Percentiles rank a stretch among this genome's conserved stretches.
Conservation (phyloP, 2,113 vertebrate genomes). For the Mustelus asterias region DNA sequence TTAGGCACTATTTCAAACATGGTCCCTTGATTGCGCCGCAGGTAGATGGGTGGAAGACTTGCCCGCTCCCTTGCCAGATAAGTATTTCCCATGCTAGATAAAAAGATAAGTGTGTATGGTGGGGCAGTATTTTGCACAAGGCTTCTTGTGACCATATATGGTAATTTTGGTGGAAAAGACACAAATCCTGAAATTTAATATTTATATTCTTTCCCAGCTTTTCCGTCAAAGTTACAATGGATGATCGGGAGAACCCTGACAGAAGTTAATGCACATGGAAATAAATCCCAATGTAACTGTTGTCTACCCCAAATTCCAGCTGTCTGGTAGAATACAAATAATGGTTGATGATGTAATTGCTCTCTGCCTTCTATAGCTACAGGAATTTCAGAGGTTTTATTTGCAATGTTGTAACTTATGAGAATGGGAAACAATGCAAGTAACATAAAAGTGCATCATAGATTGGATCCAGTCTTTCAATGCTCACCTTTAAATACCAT, state of each 20-base stretch:
- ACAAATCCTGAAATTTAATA: not conserved
- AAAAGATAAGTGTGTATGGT: not conserved
- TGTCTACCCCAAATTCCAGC: not conserved
- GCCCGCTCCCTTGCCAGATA: too few relatives aligned
- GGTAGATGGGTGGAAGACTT: too few relatives aligned
- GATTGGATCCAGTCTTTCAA: not conserved
- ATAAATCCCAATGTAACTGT: not conserved
- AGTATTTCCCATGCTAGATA: not conserved
- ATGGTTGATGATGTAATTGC: not conserved
- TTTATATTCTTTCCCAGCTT: not conserved
- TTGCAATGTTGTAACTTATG: not conserved
- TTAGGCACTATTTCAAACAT: not conserved
- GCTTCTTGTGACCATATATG: not conserved
- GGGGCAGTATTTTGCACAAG: not conserved
- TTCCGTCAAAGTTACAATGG: not conserved
- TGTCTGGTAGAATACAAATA: not conserved
- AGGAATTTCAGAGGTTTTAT: not conserved
- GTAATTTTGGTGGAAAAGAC: not conserved
- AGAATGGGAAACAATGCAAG: not conserved
- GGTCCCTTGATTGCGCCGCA: not conserved
- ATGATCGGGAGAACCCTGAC: not conserved
- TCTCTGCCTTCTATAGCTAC: not conserved
- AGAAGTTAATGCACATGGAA: not conserved
- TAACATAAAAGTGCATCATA: not conserved
- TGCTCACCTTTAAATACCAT: not conserved